These are phyloP conservation scores for Andinoacara biseriatus DNA, from an alignment of 2,113 vertebrate species.

Conservation along the genomic window DNA sequence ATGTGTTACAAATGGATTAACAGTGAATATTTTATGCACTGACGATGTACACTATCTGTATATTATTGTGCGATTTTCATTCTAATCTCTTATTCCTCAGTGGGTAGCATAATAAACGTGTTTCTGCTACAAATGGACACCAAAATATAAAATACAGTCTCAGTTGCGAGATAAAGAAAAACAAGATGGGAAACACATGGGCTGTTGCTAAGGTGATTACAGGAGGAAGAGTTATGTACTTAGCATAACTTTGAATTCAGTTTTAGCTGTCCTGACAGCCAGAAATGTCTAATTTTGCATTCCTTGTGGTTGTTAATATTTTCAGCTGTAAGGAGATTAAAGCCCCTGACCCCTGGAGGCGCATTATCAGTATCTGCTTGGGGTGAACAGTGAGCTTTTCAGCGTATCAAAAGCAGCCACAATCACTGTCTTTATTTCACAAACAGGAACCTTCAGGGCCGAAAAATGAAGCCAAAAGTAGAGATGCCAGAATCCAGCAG, in stretches of 20 bases:
- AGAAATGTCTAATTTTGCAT: not conserved
- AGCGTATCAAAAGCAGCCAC: not conserved
- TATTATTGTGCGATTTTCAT: constrained; percentile 41
- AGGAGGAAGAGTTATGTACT: not conserved
- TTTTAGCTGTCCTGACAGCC: not conserved
- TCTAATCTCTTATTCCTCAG: constrained; percentile 67
- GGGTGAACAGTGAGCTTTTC: not conserved
- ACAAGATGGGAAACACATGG: not conserved
- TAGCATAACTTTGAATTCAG: not conserved
- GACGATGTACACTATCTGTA: constrained; percentile 15
- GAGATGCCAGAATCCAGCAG: not conserved
- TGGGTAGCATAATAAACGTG: constrained; percentile 18
- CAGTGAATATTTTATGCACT: not conserved
- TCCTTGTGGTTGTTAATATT: not conserved
- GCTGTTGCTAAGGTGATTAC: not conserved
- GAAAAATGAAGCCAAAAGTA: not conserved
- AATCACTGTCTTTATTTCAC: constrained; percentile 4
- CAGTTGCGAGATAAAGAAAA: not conserved
- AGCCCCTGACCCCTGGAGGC: not conserved
- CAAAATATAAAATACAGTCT: not conserved
- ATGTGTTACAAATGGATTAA: constrained; percentile 7
- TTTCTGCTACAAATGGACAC: constrained; percentile 36
- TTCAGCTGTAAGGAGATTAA: not conserved
- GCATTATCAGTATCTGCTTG: constrained; percentile 2
- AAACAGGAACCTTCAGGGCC: not conserved